Evolutionary conservation across 2,113 vertebrate genomes (phyloP).

Genomic region (Microcebus griseorufus): DNA sequence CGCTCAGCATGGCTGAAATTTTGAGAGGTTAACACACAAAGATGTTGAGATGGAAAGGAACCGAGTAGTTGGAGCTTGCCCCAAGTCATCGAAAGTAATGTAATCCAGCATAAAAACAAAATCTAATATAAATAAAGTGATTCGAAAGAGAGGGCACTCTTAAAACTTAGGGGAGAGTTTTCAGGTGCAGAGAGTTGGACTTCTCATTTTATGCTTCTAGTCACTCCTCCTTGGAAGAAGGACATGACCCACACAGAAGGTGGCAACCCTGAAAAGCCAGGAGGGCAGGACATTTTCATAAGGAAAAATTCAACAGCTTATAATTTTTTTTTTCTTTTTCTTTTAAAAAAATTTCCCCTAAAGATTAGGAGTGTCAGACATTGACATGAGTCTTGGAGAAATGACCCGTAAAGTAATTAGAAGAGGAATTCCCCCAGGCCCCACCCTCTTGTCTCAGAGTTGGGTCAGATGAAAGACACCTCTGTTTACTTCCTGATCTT

Average conservation of each 20-base stretch:
- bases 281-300: background rate
- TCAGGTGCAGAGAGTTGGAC: background rate
- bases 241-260: constrained; percentile 73
- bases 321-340: constrained; percentile 60
- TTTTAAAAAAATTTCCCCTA: constrained; percentile 58
- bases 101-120: background rate
- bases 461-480: constrained; percentile 94
- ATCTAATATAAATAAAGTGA: background rate
- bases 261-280: constrained; percentile 73
- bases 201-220: background rate
- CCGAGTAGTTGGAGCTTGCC: background rate
- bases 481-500: constrained; percentile 97
- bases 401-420: constrained; percentile 97
- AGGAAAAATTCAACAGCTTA: constrained; percentile 64
- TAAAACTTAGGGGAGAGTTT: background rate
- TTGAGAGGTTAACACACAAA: background rate
- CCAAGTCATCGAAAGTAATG: background rate
- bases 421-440: constrained; percentile 90
- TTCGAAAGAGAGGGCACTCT: background rate
- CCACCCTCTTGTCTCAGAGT: constrained; percentile 84
- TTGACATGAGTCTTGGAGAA: constrained; percentile 91
- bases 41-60: background rate
- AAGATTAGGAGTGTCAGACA: constrained; percentile 91
- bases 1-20: background rate
- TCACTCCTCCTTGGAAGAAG: constrained; percentile 47